phyloP scores from a whole-genome alignment of 2,113 vertebrate species.

The Spheniscus mendiculus region DNA sequence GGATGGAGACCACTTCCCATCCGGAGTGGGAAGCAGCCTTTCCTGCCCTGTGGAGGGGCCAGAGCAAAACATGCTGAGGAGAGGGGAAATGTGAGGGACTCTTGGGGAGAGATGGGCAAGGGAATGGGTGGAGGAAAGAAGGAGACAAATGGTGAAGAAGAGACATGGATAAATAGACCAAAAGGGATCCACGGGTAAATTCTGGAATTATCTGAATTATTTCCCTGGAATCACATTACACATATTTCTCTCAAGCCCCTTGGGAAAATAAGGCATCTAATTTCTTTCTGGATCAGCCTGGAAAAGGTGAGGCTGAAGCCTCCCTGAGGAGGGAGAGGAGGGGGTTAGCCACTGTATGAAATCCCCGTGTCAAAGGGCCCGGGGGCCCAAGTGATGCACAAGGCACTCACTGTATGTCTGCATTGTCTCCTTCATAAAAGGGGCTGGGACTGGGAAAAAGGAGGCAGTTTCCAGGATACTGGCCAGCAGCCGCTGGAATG shows the following conservation, averaged over 20 bases:
- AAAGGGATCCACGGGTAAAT: background rate
- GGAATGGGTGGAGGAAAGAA: background rate
- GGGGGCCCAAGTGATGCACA: constrained; percentile 74
- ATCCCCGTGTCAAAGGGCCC: constrained; percentile 69
- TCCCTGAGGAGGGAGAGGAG: background rate
- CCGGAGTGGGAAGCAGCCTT: background rate
- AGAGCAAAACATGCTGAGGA: background rate
- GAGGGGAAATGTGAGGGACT: background rate
- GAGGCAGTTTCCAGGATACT: constrained; percentile 84
- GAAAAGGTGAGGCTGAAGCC: background rate
- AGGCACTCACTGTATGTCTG: constrained; percentile 77
- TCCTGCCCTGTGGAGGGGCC: background rate
- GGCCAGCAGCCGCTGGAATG: constrained; percentile 83
- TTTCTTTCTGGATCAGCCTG: background rate
- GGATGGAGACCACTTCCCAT: background rate
- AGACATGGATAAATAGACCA: background rate
- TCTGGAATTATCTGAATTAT: constrained; percentile 1
- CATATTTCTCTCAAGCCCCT: background rate
- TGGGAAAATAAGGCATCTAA: background rate
- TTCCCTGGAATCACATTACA: background rate
- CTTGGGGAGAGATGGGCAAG: background rate
- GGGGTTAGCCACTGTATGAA: constrained; percentile 62
- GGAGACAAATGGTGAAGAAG: background rate
- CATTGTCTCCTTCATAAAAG: constrained; percentile 85
- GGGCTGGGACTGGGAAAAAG: constrained; percentile 76